Evolutionary conservation across 2,888 invertebrate genomes (phyloP), one percentile per base, ranked within the genome.

Genomic region (Reticulitermes lucifugus): DNA sequence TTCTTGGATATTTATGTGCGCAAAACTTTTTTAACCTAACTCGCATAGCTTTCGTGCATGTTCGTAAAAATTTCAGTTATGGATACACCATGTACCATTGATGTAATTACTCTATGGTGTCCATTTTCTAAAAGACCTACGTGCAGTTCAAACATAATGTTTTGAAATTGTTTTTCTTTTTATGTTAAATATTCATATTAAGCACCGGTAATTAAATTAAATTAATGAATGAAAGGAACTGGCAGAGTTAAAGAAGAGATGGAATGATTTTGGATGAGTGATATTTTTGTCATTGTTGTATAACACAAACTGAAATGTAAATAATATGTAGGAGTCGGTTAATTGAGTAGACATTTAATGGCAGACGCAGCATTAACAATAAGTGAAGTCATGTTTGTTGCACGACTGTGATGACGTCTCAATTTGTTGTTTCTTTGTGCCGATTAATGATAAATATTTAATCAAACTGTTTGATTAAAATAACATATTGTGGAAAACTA

Each of bases 361-460:
- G 14, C n/a, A 46, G n/a, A 46, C 60, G 29, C 70, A 77, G 51
- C 77, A n/a, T 43, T 81, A 81, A 81, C 12, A 81, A 81, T 65
- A 59, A 81, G 55, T 59, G 60, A 80, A 59, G 60, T 65, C 41
- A 81, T 81, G 43, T 81, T 43, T 65, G 81, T 81, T 65, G 22
- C n/a, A 81, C 65, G 60, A 81, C 43, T 65, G 65, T 60, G 60
- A 81, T 81, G 41, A 46, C 70, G 81, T 81, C 70, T 70, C 12
- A 43, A 25, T 70, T 43, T 65, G 43, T 81, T 65, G 41, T 81
- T 79, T 46, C 35, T 65, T 43, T 81, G 81, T 81, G 81, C 81
- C 46, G 81, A 70, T 81, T 70, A 59, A 41, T 81, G 73, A 83
- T 51, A 29, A 75, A 83, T 59, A 71, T 83, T 81, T 65, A 51